Evolutionary conservation across 2,113 vertebrate species (phyloP).

Genomic region (Ascaphus truei): DNA sequence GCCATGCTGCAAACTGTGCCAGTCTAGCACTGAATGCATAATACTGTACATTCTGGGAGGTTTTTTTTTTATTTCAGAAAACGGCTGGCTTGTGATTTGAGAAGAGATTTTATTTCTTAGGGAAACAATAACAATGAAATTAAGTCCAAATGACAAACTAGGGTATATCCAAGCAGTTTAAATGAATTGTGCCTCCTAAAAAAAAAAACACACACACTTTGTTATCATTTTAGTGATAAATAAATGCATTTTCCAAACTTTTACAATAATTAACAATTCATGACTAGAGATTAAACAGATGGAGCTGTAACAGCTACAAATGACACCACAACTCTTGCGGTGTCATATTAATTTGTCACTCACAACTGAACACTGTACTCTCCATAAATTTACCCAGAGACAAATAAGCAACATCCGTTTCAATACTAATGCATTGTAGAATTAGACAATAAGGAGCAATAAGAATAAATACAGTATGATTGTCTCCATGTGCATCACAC

Average conservation of each 20-base stretch:
- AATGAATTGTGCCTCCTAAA: too few species aligned
- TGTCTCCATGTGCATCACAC: too few species aligned
- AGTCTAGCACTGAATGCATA: constrained; percentile 8
- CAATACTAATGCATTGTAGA: neutral
- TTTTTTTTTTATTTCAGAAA: constrained; percentile 2
- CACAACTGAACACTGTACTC: constrained; percentile 11
- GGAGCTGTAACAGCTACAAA: constrained; percentile 25
- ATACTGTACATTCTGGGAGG: neutral
- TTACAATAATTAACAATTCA: constrained; percentile 24
- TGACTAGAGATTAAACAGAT: constrained; percentile 26
- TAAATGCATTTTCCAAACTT: neutral
- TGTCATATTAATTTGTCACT: constrained; percentile 27
- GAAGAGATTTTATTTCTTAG: too few species aligned
- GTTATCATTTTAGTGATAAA: neutral
- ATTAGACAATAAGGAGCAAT: neutral
- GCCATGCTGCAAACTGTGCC: constrained; percentile 8
- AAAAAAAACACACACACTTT: too few species aligned
- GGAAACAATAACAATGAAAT: too few species aligned
- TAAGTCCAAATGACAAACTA: too few species aligned
- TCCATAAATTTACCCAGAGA: constrained; percentile 26
- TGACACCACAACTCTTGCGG: constrained; percentile 13
- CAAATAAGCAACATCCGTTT: neutral
- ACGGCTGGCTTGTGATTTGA: neutral
- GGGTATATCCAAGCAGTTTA: too few species aligned
- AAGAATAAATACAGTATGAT: neutral